Conservation (phyloP, 2,113 vertebrate genomes). For the Tragelaphus scriptus region DNA sequence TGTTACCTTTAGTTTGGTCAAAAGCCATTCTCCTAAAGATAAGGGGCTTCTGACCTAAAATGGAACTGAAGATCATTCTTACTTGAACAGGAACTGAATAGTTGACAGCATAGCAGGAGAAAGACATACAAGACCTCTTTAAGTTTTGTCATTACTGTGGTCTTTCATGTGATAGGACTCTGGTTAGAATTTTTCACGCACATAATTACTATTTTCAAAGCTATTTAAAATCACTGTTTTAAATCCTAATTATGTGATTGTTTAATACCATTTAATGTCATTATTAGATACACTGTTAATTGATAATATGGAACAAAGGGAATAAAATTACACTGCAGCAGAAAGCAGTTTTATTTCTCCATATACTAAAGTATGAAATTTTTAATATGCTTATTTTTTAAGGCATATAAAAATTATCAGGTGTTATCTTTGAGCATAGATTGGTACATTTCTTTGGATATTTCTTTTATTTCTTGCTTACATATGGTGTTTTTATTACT, state of each 20-base stretch:
- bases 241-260: constrained; percentile 36
- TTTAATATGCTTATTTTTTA: background rate
- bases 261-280: constrained; percentile 46
- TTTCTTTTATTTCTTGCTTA: background rate
- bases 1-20: constrained; percentile 29
- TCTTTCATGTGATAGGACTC: background rate
- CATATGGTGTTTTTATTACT: background rate
- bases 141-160: constrained; percentile 4
- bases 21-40: background rate
- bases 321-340: background rate
- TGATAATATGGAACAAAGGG: background rate
- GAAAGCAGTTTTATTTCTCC: constrained; percentile 11
- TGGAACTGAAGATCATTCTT: constrained; percentile 13
- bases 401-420: background rate
- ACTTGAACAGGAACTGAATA: constrained; percentile 23
- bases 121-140: background rate
- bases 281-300: constrained; percentile 20
- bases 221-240: background rate
- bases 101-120: background rate
- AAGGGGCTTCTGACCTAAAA: constrained; percentile 33
- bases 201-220: constrained; percentile 53
- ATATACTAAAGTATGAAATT: background rate
- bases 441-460: constrained; percentile 13
- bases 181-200: constrained; percentile 29
- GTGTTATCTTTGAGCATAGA: background rate